phyloP scores from a whole-genome alignment of 2,797 vertebrate genomes.

The Cryptoblepharus egeriae region DNA sequence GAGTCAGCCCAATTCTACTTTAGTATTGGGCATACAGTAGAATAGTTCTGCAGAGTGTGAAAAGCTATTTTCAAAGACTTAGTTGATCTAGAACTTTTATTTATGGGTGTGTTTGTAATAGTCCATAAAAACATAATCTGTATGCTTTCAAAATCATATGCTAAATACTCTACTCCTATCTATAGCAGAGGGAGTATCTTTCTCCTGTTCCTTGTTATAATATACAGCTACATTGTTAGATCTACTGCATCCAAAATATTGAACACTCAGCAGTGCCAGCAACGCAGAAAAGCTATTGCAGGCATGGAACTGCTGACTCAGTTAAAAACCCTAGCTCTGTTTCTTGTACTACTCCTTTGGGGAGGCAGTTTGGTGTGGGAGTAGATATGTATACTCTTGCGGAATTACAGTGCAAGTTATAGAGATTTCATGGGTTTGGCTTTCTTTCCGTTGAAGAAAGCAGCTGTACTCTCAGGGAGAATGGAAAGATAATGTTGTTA shows the following conservation, averaged over 20 bases:
- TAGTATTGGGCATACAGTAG: too few relatives aligned
- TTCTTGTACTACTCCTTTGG: not conserved
- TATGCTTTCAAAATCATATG: not conserved
- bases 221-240: not conserved
- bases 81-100: not conserved
- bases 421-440: not conserved
- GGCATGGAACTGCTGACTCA: slow-evolving; percentile 11
- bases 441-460: not conserved
- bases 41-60: not conserved
- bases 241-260: not conserved
- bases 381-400: not conserved
- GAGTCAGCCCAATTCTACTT: too few relatives aligned
- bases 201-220: not conserved
- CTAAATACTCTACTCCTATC: not conserved
- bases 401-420: not conserved
- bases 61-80: not conserved
- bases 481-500: not conserved
- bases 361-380: rapidly evolving
- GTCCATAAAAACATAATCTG: not conserved
- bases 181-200: not conserved
- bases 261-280: not conserved
- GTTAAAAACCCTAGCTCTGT: not conserved
- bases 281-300: slow-evolving; percentile 34
- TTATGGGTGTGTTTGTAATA: not conserved
- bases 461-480: not conserved